These are phyloP conservation scores for Lichenostomus cassidix DNA, from an alignment of 2,113 vertebrate species.

Conservation along the genomic window DNA sequence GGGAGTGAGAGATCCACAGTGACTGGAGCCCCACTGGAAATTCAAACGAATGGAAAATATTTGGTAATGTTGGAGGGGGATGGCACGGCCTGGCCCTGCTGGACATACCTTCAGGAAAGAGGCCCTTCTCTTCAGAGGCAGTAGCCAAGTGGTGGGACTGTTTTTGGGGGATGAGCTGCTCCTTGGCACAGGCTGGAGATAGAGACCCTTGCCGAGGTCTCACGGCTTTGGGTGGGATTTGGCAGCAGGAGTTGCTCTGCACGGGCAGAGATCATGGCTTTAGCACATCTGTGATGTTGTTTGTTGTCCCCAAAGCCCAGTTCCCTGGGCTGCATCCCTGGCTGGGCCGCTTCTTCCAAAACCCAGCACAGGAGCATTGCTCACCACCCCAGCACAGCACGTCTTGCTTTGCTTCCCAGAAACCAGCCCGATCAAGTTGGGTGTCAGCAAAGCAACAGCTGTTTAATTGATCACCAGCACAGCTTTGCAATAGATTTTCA, in stretches of 20 bases:
- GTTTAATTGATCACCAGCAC: not conserved
- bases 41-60: not conserved
- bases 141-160: not conserved
- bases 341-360: not conserved
- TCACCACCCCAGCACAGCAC: not conserved
- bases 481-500: not conserved
- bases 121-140: not conserved
- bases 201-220: not conserved
- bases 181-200: not conserved
- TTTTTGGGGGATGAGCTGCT: not conserved
- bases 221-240: not conserved
- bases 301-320: not conserved
- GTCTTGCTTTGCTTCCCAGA: not conserved
- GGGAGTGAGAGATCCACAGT: not conserved
- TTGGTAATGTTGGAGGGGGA: not conserved
- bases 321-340: not conserved
- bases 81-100: not conserved
- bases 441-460: not conserved
- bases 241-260: not conserved
- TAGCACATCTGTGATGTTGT: too few relatives aligned
- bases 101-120: not conserved
- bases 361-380: fast-evolving
- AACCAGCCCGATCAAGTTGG: fast-evolving
- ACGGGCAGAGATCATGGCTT: fast-evolving
- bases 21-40: not conserved